These are phyloP conservation scores for Anarrhichthys ocellatus DNA, from an alignment of 2,113 vertebrate species.

Conservation along the genomic window DNA sequence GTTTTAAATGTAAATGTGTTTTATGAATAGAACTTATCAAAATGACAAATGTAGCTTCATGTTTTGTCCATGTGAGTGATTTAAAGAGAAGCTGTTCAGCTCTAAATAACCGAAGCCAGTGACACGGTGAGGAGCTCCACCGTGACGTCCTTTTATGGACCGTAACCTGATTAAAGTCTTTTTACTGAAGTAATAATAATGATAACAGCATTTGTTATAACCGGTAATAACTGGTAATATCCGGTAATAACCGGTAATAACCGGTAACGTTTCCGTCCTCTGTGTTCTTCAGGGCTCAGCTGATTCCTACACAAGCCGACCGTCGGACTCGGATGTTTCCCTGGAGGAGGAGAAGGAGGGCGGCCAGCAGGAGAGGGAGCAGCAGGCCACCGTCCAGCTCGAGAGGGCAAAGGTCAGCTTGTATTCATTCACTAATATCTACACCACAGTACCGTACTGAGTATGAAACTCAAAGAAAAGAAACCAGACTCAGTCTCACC, in stretches of 20 bases:
- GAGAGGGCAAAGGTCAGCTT: slow-evolving; percentile 94
- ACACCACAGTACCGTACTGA: neutral
- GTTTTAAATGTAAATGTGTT: slow-evolving; percentile 25
- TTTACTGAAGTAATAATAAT: no score
- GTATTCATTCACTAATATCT: neutral
- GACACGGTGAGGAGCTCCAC: no score
- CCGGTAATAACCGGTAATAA: no score
- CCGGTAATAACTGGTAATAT: no score
- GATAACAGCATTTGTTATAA: neutral
- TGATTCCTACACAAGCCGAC: slow-evolving; percentile 98
- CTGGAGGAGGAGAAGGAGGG: slow-evolving; percentile 98
- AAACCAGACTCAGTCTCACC: neutral
- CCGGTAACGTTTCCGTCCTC: neutral
- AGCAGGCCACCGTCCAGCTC: slow-evolving; percentile 94
- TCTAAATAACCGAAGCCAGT: no score
- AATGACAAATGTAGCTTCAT: no score
- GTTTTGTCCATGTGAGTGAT: no score
- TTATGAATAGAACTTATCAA: neutral
- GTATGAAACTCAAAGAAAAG: neutral
- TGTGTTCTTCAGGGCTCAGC: slow-evolving; percentile 91
- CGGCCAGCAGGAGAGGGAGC: slow-evolving; percentile 93
- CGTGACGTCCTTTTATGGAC: no score
- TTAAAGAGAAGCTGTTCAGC: no score
- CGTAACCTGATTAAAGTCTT: no score
- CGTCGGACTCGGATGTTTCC: slow-evolving; percentile 99